Conservation (phyloP, 2,113 vertebrate genomes). For the Indri indri region DNA sequence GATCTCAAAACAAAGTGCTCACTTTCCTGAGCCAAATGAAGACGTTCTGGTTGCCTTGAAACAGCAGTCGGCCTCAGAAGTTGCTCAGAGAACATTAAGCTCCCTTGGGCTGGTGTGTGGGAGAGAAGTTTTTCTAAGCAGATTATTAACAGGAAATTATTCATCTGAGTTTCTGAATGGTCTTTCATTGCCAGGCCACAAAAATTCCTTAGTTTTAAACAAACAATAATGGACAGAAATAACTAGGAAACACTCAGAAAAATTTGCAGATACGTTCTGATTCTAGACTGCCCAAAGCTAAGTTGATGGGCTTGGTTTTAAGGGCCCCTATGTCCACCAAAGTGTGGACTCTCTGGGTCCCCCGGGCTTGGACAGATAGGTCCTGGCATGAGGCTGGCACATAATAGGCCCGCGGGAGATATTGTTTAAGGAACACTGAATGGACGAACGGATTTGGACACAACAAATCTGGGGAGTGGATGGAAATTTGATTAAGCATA, state of each 20-base stretch:
- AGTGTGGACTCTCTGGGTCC: neutral
- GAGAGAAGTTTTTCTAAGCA: conserved; percentile 66
- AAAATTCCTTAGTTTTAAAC: conserved; percentile 34
- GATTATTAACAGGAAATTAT: conserved; percentile 69
- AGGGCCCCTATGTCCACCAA: neutral
- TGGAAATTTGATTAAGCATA: neutral
- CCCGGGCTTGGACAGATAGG: too few species aligned
- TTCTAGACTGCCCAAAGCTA: neutral
- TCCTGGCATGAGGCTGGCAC: neutral
- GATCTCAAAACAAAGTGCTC: conserved; percentile 54
- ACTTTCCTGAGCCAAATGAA: conserved; percentile 41
- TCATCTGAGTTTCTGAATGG: conserved; percentile 51
- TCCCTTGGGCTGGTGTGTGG: neutral
- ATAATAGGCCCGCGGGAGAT: neutral
- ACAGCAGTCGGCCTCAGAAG: conserved; percentile 46
- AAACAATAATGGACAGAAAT: neutral
- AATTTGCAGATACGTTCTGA: neutral
- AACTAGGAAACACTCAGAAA: neutral
- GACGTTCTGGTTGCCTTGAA: neutral
- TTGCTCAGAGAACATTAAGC: conserved; percentile 14
- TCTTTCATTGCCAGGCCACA: conserved; percentile 24
- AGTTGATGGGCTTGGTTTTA: neutral
- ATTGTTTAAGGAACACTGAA: neutral
- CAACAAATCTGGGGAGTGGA: neutral
- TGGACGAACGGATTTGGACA: neutral